A percentile compares a stretch with the other conserved stretches of the same genome.
Conservation (phyloP, 2,888 invertebrate species). For the Argyresthia goedartella region DNA sequence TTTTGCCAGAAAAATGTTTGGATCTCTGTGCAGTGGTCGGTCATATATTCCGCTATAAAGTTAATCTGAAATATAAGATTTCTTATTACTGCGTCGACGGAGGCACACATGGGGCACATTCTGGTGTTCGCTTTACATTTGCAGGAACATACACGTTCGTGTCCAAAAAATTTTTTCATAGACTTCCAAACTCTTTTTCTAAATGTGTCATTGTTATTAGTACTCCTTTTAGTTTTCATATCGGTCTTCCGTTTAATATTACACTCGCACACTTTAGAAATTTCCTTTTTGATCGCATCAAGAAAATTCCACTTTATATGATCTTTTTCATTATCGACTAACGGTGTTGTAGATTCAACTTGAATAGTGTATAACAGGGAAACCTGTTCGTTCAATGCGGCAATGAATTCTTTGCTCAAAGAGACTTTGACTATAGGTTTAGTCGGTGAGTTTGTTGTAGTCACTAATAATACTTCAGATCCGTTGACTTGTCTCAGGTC, state of each 20-base stretch:
- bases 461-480: not conserved
- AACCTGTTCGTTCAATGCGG: constrained; percentile 32
- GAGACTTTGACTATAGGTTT: constrained; percentile 10
- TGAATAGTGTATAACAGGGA: constrained; percentile 18
- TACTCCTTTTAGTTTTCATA: constrained; percentile 4
- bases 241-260: not conserved
- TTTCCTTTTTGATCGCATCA: too few relatives aligned
- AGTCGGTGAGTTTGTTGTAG: constrained; percentile 12
- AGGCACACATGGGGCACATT: constrained; percentile 46
- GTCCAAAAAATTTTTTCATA: constrained; percentile 33
- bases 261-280: too few relatives aligned
- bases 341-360: too few relatives aligned
- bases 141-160: constrained; percentile 40
- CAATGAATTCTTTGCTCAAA: constrained; percentile 32
- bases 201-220: not conserved
- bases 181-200: constrained; percentile 25
- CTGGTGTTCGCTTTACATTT: constrained; percentile 36
- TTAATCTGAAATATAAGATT: constrained; percentile 49
- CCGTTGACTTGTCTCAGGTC: too few relatives aligned
- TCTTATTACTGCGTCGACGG: constrained; percentile 41
- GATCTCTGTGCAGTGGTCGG: constrained; percentile 49
- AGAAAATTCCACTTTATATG: too few relatives aligned
- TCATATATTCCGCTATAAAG: constrained; percentile 41
- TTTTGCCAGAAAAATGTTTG: constrained; percentile 52
- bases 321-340: too few relatives aligned